These are phyloP conservation scores for Leptobrachium ailaonicum DNA, from an alignment of 2,113 vertebrate genomes.

Conservation along the genomic window DNA sequence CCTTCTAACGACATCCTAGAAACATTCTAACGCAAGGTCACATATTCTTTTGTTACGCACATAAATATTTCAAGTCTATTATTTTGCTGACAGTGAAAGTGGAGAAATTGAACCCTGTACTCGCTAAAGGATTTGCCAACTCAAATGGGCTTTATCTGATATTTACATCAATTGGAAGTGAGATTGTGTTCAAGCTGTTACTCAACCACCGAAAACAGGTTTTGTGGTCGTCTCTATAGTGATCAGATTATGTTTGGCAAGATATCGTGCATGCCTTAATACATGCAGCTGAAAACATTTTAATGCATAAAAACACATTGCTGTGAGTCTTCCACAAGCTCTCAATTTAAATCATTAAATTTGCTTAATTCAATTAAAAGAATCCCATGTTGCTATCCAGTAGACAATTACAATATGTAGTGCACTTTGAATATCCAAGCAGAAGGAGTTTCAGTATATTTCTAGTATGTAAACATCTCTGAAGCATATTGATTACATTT, in stretches of 20 bases:
- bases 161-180: constrained; percentile 29
- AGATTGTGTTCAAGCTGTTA: constrained; percentile 7
- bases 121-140: constrained; percentile 20
- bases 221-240: constrained; percentile 2
- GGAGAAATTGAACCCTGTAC: constrained; percentile 30
- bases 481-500: too few relatives aligned
- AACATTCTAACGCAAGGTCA: constrained; percentile 48
- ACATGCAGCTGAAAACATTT: not conserved
- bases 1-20: constrained; percentile 58
- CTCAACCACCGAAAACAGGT: not conserved
- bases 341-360: too few relatives aligned
- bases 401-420: too few relatives aligned
- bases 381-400: too few relatives aligned
- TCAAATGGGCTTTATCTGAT: constrained; percentile 12
- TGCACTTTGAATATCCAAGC: too few relatives aligned
- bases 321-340: too few relatives aligned
- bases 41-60: constrained; percentile 35
- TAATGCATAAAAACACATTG: not conserved
- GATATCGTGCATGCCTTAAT: not conserved
- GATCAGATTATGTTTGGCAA: constrained; percentile 32
- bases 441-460: too few relatives aligned
- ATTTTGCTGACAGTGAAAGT: constrained; percentile 46
- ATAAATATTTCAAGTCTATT: constrained; percentile 51
- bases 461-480: too few relatives aligned
- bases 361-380: too few relatives aligned